Conservation (phyloP, 35 echinoderm and acorn worm genomes). For the Apostichopus japonicus region DNA sequence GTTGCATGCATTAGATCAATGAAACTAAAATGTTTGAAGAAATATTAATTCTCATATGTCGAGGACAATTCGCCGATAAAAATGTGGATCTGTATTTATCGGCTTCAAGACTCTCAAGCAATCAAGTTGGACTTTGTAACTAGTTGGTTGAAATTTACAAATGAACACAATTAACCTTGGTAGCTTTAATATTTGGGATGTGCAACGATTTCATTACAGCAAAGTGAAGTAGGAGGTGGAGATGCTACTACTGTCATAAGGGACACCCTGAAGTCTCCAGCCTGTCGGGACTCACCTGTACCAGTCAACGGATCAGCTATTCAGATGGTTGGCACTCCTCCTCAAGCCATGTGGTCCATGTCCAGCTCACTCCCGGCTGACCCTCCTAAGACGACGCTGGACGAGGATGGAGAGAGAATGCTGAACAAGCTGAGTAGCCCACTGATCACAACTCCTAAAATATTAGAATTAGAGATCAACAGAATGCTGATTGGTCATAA, state of each 20-base stretch:
- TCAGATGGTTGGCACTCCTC: constrained; percentile 70
- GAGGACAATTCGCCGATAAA: too few species aligned
- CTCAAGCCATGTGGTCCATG: constrained; percentile 97
- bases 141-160: too few species aligned
- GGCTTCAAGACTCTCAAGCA: too few species aligned
- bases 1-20: too few species aligned
- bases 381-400: neutral
- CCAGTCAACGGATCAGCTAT: constrained; percentile 80
- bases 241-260: neutral
- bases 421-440: constrained; percentile 22
- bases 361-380: constrained; percentile 66
- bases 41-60: too few species aligned
- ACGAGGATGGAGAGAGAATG: neutral
- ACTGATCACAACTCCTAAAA: constrained; percentile 80
- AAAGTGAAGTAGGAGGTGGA: constrained; percentile 1
- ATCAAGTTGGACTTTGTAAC: too few species aligned
- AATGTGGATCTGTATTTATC: too few species aligned
- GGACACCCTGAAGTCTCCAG: neutral
- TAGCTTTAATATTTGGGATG: too few species aligned
- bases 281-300: constrained; percentile 13
- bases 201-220: neutral
- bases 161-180: too few species aligned
- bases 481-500: constrained; percentile 98
- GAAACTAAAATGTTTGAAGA: too few species aligned
- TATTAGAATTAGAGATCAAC: constrained; percentile 97